Evolutionary conservation across 2,888 invertebrate genomes (phyloP).

Genomic region (Diploptera punctata): DNA sequence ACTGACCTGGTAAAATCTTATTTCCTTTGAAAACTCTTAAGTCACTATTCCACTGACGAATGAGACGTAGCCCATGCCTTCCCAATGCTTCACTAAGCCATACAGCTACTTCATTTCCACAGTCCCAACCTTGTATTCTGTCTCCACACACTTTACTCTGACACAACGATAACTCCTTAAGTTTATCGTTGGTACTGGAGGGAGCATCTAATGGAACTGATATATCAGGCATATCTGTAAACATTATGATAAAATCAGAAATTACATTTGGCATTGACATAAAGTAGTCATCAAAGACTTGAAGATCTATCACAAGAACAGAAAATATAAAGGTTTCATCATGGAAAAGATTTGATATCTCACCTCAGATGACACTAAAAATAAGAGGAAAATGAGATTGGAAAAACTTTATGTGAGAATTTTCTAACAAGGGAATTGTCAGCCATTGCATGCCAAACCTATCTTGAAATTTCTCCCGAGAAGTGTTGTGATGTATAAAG

Average conservation of each 20-base stretch:
- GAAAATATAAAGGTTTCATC: too few species aligned
- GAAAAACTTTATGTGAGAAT: too few species aligned
- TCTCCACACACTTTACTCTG: slow-evolving; percentile 88
- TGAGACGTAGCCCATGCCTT: slow-evolving; percentile 69
- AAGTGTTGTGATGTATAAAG: too few species aligned
- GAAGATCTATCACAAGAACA: too few species aligned
- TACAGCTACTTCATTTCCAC: slow-evolving; percentile 78
- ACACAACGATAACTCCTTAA: slow-evolving; percentile 61
- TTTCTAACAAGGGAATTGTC: too few species aligned
- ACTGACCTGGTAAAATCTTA: background rate
- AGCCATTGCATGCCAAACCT: too few species aligned
- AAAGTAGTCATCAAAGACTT: too few species aligned
- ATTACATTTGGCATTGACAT: too few species aligned
- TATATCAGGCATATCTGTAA: slow-evolving; percentile 60
- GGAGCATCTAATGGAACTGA: slow-evolving; percentile 60
- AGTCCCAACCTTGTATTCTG: slow-evolving; percentile 78
- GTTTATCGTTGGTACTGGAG: slow-evolving; percentile 45
- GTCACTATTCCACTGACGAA: slow-evolving; percentile 61
- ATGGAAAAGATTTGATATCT: too few species aligned
- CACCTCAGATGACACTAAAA: too few species aligned
- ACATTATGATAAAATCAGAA: background rate
- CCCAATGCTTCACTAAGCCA: slow-evolving; percentile 83
- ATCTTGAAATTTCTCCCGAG: too few species aligned
- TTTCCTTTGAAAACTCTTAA: slow-evolving; percentile 11
- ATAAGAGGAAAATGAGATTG: too few species aligned